These are phyloP conservation scores for Neogobius melanostomus DNA, from an alignment of 2,113 vertebrate genomes.

Conservation along the genomic window DNA sequence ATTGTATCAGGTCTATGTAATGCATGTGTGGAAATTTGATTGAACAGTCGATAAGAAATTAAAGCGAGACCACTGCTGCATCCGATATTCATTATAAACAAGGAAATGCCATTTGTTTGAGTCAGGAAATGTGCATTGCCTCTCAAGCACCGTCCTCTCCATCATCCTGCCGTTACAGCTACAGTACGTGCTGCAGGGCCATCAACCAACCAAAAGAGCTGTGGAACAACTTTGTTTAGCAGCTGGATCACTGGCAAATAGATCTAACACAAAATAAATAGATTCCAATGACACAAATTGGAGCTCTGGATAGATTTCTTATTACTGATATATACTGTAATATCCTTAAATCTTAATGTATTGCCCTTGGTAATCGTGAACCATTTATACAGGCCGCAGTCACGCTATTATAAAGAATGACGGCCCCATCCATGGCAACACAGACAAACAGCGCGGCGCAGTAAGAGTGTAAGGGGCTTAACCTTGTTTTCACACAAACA, in stretches of 20 bases:
- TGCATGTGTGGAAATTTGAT: not conserved
- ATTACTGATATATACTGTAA: no score
- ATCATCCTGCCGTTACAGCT: not conserved
- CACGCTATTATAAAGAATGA: not conserved
- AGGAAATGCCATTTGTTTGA: not conserved
- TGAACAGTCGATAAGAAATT: not conserved
- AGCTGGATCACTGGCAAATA: no score
- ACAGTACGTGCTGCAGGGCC: not conserved
- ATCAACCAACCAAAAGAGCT: no score
- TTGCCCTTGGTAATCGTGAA: not conserved
- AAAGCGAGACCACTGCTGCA: not conserved
- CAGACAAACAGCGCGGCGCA: not conserved
- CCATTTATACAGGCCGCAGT: not conserved
- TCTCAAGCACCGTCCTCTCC: not conserved
- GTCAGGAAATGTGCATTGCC: not conserved
- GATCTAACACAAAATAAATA: no score
- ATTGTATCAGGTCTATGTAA: not conserved
- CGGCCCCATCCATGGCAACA: not conserved
- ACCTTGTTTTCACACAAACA: conserved; percentile 41
- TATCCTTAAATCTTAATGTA: no score
- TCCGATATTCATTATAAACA: not conserved
- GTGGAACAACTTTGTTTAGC: no score
- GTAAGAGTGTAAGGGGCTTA: conserved; percentile 7
- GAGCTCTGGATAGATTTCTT: no score
- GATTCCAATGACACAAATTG: no score